A percentile compares a stretch with the other conserved stretches of the same genome.
Evolutionary conservation across 2,888 invertebrate species (phyloP).

Genomic region (Mythimna vitellina): DNA sequence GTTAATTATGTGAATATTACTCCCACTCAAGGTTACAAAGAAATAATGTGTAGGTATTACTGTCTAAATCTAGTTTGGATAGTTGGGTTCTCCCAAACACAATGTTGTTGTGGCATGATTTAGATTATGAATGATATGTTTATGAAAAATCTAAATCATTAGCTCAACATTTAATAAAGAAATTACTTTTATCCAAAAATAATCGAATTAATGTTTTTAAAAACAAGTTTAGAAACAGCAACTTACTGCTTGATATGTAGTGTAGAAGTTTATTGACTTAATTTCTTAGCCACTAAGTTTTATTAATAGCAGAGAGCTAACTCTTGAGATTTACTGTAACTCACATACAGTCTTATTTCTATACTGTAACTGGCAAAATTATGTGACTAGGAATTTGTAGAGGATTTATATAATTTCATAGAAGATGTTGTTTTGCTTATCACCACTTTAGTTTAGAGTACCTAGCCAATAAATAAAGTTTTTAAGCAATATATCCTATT

Average conservation of each 20-base stretch:
- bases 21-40: conserved; percentile 4
- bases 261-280: background rate
- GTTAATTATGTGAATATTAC: background rate
- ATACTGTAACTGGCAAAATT: conserved; percentile 23
- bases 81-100: background rate
- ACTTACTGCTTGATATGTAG: background rate
- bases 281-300: background rate
- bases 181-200: background rate
- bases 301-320: background rate
- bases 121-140: background rate
- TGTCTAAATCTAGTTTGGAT: background rate
- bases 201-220: background rate
- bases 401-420: conserved; percentile 61
- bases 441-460: background rate
- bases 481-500: background rate
- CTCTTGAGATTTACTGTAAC: background rate
- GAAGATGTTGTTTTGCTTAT: conserved; percentile 7
- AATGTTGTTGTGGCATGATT: background rate
- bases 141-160: background rate
- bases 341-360: background rate
- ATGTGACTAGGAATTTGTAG: conserved; percentile 27
- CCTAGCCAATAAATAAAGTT: background rate
- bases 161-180: background rate
- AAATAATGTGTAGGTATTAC: background rate
- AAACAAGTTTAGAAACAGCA: background rate